Percentiles rank a stretch among this genome's conserved stretches.
Evolutionary conservation across 2,113 vertebrate species (phyloP).

Genomic region (Cyanoderma ruficeps): DNA sequence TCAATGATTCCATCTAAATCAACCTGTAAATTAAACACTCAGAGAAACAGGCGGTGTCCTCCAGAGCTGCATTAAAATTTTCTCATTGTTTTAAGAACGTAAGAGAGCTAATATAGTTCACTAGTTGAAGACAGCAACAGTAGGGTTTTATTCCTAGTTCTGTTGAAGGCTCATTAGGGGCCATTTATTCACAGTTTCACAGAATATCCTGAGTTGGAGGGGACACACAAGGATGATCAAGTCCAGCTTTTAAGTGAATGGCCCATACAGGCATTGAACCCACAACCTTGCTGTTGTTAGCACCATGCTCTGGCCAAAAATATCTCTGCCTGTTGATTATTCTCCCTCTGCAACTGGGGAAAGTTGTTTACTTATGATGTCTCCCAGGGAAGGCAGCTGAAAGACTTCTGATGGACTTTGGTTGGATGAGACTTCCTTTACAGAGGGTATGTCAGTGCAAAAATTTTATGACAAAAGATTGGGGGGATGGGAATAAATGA

Average conservation of each 20-base stretch:
- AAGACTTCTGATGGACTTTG: background rate
- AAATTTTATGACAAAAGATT: background rate
- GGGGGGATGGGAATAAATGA: background rate
- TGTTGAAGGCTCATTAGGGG: background rate
- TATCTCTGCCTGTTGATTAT: background rate
- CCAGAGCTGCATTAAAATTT: background rate
- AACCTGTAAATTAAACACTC: background rate
- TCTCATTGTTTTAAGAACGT: background rate
- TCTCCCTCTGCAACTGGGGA: background rate
- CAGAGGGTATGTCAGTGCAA: background rate
- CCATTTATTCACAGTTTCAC: background rate
- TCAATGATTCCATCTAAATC: background rate
- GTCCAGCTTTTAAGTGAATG: background rate
- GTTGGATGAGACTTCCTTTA: background rate
- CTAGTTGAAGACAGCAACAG: background rate
- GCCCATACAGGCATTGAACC: background rate
- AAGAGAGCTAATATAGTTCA: background rate
- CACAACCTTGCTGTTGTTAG: background rate
- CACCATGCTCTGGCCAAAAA: background rate
- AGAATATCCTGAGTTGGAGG: background rate
- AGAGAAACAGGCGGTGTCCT: background rate
- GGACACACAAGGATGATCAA: background rate
- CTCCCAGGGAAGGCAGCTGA: background rate
- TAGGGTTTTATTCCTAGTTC: background rate
- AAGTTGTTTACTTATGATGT: background rate